These are phyloP conservation scores for Pseudococcus longispinus DNA, from an alignment of 2,888 invertebrate genomes.

Conservation along the genomic window DNA sequence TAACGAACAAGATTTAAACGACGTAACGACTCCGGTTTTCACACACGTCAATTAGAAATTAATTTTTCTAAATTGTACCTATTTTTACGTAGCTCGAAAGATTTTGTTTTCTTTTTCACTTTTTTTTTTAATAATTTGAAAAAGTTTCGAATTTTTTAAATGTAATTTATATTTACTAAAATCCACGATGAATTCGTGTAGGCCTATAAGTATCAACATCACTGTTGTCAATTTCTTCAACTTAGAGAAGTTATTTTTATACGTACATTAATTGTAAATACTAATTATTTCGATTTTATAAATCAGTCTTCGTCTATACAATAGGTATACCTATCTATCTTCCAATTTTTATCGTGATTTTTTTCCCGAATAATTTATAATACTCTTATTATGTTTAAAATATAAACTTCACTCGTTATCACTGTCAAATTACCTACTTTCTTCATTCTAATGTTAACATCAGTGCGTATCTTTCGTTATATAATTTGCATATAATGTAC, in stretches of 20 bases:
- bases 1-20: constrained; percentile 34
- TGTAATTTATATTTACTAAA: neutral
- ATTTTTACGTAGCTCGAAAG: neutral
- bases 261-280: neutral
- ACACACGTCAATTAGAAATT: constrained; percentile 50
- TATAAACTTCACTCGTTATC: neutral
- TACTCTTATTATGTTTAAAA: neutral
- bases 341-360: constrained; percentile 14
- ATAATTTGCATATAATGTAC: neutral
- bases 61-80: neutral
- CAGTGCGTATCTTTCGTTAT: neutral
- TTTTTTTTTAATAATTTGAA: neutral
- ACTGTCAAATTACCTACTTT: neutral
- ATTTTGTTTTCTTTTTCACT: neutral
- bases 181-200: neutral
- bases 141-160: neutral
- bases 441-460: neutral
- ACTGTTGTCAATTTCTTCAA: neutral
- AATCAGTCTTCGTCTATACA: neutral
- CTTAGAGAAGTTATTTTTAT: neutral
- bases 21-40: constrained; percentile 46
- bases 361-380: neutral
- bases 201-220: neutral
- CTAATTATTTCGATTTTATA: neutral
- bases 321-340: neutral